phyloP scores from a whole-genome alignment of 2,888 invertebrate species.

The Raillietiella orientalis region DNA sequence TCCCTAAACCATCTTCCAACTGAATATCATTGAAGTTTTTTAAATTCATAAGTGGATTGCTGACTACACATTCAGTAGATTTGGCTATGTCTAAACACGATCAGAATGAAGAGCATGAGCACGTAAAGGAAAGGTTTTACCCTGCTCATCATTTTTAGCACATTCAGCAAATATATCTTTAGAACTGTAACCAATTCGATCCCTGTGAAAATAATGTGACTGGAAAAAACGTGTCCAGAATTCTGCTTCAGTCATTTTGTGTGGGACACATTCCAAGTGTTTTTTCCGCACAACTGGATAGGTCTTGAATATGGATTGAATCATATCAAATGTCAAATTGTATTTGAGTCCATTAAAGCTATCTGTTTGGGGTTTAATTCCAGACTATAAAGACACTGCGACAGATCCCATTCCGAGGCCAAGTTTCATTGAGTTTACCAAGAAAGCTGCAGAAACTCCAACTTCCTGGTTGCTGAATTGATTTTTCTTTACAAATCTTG shows the following conservation, averaged over 20 bases:
- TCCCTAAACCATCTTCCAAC: not conserved
- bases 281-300: slow-evolving; percentile 94
- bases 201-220: slow-evolving; percentile 68
- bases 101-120: not conserved
- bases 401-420: slow-evolving; percentile 11
- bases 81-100: not conserved
- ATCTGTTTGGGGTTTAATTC: slow-evolving; percentile 85
- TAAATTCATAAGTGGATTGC: slow-evolving; percentile 1
- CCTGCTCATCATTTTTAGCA: slow-evolving; percentile 72
- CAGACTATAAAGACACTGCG: slow-evolving; percentile 47
- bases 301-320: slow-evolving; percentile 92
- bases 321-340: slow-evolving; percentile 83
- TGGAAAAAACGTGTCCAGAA: slow-evolving; percentile 99
- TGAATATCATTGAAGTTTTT: not conserved
- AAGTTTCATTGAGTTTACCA: slow-evolving; percentile 14
- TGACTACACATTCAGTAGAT: not conserved
- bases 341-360: slow-evolving; percentile 88
- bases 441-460: slow-evolving; percentile 32
- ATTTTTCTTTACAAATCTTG: slow-evolving; percentile 15
- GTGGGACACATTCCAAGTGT: slow-evolving; percentile 81
- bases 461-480: slow-evolving; percentile 45
- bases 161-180: slow-evolving; percentile 95
- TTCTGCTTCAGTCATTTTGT: slow-evolving; percentile 73
- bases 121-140: slow-evolving; percentile 10
- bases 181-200: slow-evolving; percentile 43